A percentile compares a stretch with the other conserved stretches of the same genome.
Evolutionary conservation across 2,888 invertebrate genomes (phyloP).

Genomic region (Amblyteles armatorius): DNA sequence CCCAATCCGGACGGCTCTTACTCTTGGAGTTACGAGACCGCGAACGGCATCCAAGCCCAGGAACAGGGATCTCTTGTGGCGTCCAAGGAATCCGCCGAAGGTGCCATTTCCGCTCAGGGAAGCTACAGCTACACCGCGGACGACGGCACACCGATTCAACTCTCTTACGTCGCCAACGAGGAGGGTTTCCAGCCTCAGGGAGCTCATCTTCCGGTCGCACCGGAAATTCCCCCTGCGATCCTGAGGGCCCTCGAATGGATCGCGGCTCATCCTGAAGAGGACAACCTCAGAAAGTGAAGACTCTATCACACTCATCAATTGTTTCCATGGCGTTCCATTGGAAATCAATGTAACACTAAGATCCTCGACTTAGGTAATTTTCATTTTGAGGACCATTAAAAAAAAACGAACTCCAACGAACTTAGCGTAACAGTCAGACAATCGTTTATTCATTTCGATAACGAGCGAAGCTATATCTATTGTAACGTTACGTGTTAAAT

Average conservation of each 20-base stretch:
- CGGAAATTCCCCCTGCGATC: slow-evolving; percentile 79
- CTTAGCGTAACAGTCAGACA: slow-evolving; percentile 20
- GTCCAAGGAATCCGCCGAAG: slow-evolving; percentile 50
- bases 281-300: slow-evolving; percentile 65
- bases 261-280: slow-evolving; percentile 72
- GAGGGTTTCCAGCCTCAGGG: slow-evolving; percentile 80
- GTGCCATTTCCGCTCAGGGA: slow-evolving; percentile 74
- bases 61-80: slow-evolving; percentile 64
- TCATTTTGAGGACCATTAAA: neutral
- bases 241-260: slow-evolving; percentile 79
- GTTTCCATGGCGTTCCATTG: no score
- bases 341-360: neutral
- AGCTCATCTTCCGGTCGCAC: slow-evolving; percentile 78
- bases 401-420: neutral
- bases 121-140: slow-evolving; percentile 78
- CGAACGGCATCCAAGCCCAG: slow-evolving; percentile 76
- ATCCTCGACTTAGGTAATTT: neutral
- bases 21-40: slow-evolving; percentile 83
- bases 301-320: no score
- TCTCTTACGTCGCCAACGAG: slow-evolving; percentile 80
- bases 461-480: slow-evolving; percentile 12
- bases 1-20: slow-evolving; percentile 82
- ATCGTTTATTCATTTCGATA: slow-evolving; percentile 31
- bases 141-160: slow-evolving; percentile 77
- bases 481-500: slow-evolving; percentile 12